Evolutionary conservation across 1,140 invertebrate genomes (phyloP), one percentile per base, ranked within the genome.

Genomic region (Lithobius niger): DNA sequence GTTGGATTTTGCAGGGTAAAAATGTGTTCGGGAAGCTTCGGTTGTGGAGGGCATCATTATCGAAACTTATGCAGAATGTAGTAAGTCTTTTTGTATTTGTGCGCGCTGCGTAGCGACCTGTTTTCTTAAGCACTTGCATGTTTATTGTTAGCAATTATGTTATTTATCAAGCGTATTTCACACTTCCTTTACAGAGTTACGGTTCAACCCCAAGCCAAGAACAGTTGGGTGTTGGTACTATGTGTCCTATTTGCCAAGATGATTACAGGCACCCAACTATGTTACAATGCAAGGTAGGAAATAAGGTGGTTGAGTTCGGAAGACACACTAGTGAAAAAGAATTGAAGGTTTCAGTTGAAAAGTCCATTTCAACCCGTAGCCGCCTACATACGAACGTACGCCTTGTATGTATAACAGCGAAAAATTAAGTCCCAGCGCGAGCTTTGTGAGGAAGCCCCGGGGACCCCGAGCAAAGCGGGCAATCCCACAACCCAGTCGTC

Each of bases 241-340:
- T 81, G 40, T 95, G 91, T 65, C 85, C 90, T 0, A 94, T 95
- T 58, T 95, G 91, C 68, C 89, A 93, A 66, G 89, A 94, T 66
- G 77, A 84, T 56, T 93, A 84, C 69, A 79, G 78, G 28, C 80
- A 79, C 21, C 89, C 90, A 0, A 81, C 92, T 13, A 76, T 81
- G 59, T 71, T 94, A 57, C 69, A 73, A 28, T 95, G 91, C 70
- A 82, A 84, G 64, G 74, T 75, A 65, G 64, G 65, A 13, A 10
- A 36, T 36, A 10, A n/a, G n/a, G n/a, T n/a, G n/a, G n/a, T n/a
- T n/a, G n/a, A n/a, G n/a, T n/a, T n/a, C n/a, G n/a, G n/a, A n/a
- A n/a, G n/a, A n/a, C n/a, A n/a, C n/a, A n/a, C n/a, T n/a, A n/a
- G n/a, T n/a, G n/a, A n/a, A n/a, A n/a, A n/a, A n/a, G n/a, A n/a